These are phyloP conservation scores for Ommatoiulus sabulosus DNA, from an alignment of 2,888 invertebrate species.

Conservation along the genomic window DNA sequence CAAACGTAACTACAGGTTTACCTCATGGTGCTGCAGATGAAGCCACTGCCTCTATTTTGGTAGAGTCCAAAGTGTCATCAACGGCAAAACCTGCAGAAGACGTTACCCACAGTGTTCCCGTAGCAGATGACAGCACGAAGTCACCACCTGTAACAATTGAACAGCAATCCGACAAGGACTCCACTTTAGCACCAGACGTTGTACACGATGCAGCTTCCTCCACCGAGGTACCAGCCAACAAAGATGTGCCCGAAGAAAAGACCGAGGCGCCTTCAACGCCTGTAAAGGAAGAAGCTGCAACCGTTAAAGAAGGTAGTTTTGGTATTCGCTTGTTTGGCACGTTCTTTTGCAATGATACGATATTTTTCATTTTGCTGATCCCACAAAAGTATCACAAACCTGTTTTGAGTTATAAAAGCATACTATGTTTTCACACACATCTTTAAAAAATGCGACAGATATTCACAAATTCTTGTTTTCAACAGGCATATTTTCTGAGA, in stretches of 20 bases:
- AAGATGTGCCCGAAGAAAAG: not conserved
- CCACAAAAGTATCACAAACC: not conserved
- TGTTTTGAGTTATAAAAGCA: too few species aligned
- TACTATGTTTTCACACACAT: too few species aligned
- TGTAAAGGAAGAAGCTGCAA: not conserved
- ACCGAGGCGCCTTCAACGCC: not conserved
- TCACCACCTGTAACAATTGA: not conserved
- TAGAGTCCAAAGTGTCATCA: not conserved
- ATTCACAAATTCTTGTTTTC: not conserved
- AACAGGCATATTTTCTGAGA: not conserved
- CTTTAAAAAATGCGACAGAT: too few species aligned
- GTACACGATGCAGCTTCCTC: not conserved
- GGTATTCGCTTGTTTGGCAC: not conserved
- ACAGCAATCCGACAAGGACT: not conserved
- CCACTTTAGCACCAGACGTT: not conserved
- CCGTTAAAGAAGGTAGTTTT: not conserved
- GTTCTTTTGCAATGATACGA: too few species aligned
- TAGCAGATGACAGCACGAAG: not conserved
- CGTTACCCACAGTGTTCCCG: not conserved
- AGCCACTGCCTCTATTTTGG: not conserved
- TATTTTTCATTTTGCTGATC: not conserved
- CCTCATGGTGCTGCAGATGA: not conserved
- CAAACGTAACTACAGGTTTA: not conserved
- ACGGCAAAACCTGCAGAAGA: not conserved
- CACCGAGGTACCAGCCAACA: not conserved